Evolutionary conservation across 2,113 vertebrate species (phyloP).

Genomic region (Rhinoderma darwinii): DNA sequence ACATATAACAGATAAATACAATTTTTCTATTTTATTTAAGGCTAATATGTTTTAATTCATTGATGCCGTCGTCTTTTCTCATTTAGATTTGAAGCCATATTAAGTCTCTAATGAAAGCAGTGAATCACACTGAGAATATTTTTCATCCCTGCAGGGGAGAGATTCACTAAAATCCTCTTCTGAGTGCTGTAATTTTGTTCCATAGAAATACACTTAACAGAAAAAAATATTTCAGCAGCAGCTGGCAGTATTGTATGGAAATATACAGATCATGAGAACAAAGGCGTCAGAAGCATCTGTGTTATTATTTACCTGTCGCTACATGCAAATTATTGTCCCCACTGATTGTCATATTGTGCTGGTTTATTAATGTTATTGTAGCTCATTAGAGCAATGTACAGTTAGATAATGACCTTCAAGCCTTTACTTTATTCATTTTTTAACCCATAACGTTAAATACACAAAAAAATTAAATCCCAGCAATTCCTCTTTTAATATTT

Average conservation of each 20-base stretch:
- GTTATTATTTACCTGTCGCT: constrained; percentile 9
- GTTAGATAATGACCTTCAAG: constrained; percentile 3
- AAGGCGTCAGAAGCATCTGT: constrained; percentile 19
- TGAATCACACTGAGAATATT: constrained; percentile 35
- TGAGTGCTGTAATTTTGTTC: neutral
- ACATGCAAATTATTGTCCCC: constrained; percentile 6
- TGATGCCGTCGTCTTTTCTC: neutral
- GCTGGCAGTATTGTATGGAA: constrained; percentile 10
- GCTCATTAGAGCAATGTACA: neutral
- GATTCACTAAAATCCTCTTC: neutral
- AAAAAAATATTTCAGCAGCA: neutral
- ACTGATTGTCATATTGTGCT: neutral
- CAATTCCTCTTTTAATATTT: neutral
- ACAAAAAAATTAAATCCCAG: neutral
- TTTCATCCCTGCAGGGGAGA: constrained; percentile 22
- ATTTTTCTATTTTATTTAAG: neutral
- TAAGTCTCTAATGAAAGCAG: constrained; percentile 33
- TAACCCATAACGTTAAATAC: neutral
- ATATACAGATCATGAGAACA: neutral
- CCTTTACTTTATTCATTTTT: neutral
- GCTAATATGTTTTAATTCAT: constrained; percentile 1
- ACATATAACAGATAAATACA: neutral
- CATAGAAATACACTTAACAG: neutral
- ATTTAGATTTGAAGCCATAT: neutral
- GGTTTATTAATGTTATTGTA: neutral